phyloP scores from a whole-genome alignment of 2,888 invertebrate genomes.

The Drosophila tanythrix region DNA sequence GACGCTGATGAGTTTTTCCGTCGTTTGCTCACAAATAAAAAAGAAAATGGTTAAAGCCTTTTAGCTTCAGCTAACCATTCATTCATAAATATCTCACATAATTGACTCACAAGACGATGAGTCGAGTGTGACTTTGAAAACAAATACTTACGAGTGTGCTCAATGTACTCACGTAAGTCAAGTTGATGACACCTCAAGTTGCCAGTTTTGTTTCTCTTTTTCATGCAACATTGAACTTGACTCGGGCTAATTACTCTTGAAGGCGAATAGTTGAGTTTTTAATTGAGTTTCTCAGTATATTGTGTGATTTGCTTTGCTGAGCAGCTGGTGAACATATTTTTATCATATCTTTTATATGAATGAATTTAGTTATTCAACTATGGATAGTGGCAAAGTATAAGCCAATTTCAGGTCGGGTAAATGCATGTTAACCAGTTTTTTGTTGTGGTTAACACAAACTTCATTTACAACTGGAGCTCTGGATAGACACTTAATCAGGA shows the following conservation, averaged over 20 bases:
- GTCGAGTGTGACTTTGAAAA: constrained; percentile 54
- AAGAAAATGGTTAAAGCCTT: constrained; percentile 41
- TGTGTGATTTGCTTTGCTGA: constrained; percentile 50
- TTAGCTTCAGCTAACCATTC: constrained; percentile 44
- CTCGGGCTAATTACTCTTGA: constrained; percentile 61
- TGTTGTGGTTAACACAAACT: constrained; percentile 29
- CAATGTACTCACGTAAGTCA: constrained; percentile 55
- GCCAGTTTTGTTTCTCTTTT: constrained; percentile 17
- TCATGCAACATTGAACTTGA: constrained; percentile 69
- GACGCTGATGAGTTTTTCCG: constrained; percentile 47
- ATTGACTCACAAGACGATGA: constrained; percentile 66
- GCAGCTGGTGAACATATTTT: constrained; percentile 24
- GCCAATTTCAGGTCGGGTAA: constrained; percentile 38
- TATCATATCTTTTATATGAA: neutral
- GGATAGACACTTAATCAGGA: constrained; percentile 34
- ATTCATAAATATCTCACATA: constrained; percentile 77
- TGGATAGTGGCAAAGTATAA: constrained; percentile 9
- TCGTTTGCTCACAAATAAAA: constrained; percentile 8
- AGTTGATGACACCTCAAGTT: constrained; percentile 61
- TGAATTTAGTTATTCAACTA: neutral
- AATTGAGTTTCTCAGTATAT: constrained; percentile 14
- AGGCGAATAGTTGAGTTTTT: constrained; percentile 14
- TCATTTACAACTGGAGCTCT: constrained; percentile 50
- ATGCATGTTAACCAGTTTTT: constrained; percentile 58
- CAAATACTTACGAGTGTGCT: constrained; percentile 48